These are phyloP conservation scores for Acropora yongei DNA, from an alignment of 64 coral and sea anemone species.

Conservation along the genomic window DNA sequence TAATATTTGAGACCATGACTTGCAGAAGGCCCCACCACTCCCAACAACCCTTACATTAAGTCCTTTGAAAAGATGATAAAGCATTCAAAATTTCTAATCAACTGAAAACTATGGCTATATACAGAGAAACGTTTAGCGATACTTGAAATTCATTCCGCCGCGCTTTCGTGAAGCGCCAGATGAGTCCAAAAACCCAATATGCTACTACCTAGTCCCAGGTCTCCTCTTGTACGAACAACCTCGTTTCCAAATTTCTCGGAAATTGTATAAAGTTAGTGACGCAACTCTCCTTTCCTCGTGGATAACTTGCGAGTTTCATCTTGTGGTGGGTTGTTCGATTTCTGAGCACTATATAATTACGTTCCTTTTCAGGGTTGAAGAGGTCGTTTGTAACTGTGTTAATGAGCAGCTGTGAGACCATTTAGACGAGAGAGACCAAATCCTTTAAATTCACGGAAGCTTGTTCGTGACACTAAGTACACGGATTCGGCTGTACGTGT, in stretches of 20 bases:
- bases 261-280: conserved; percentile 12
- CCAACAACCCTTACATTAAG: neutral
- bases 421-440: neutral
- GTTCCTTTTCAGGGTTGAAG: neutral
- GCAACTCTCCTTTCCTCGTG: neutral
- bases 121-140: neutral
- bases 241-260: neutral
- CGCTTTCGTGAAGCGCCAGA: neutral
- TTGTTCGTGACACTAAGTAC: neutral
- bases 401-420: neutral
- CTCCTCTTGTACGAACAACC: neutral
- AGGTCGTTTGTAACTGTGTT: neutral
- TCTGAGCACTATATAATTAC: neutral
- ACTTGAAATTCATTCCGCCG: neutral
- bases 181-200: too few species aligned
- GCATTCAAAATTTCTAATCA: neutral
- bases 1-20: neutral
- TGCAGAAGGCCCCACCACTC: neutral
- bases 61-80: neutral
- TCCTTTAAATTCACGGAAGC: neutral
- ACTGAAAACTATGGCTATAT: neutral
- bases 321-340: neutral
- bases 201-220: neutral
- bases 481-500: neutral
- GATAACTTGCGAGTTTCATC: neutral